A percentile compares a stretch with the other conserved stretches of the same genome.
Evolutionary conservation across 2,113 vertebrate genomes (phyloP).

Genomic region (Himantopus leucocephalus): DNA sequence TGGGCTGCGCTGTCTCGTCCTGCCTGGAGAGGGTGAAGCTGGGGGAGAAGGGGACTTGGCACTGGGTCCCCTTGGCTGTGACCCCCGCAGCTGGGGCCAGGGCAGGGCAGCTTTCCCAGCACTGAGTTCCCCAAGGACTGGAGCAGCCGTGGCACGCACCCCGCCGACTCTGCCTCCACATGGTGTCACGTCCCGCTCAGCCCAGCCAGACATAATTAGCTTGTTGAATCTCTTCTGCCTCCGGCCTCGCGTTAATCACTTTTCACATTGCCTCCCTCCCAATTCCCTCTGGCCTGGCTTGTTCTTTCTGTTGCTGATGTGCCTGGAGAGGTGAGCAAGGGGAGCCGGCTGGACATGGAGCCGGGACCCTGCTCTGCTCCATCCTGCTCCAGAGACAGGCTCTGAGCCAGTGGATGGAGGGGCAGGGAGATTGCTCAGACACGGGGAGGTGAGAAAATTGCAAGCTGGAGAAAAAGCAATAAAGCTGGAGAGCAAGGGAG

Average conservation of each 20-base stretch:
- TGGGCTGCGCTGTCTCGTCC: neutral
- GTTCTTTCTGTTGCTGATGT: neutral
- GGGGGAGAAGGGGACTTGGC: neutral
- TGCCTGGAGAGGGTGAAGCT: neutral
- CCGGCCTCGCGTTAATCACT: slow-evolving; percentile 53
- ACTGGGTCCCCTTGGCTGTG: neutral
- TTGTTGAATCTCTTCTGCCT: slow-evolving; percentile 52
- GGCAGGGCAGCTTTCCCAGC: neutral
- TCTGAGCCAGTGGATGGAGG: neutral
- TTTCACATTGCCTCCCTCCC: slow-evolving; percentile 23
- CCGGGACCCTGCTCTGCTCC: neutral
- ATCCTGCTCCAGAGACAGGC: neutral
- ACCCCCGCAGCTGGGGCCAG: neutral
- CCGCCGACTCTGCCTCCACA: fast-evolving
- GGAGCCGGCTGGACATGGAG: neutral
- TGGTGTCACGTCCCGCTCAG: slow-evolving; percentile 1
- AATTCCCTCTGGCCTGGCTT: slow-evolving; percentile 8
- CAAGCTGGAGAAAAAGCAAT: neutral
- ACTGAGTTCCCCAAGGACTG: fast-evolving
- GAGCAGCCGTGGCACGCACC: neutral
- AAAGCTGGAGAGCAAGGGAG: neutral
- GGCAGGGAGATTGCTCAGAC: neutral
- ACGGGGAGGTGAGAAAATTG: neutral
- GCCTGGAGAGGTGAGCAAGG: neutral
- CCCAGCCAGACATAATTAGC: slow-evolving; percentile 54